Conservation (phyloP, 2,113 vertebrate species). For the Eptesicus fuscus region DNA sequence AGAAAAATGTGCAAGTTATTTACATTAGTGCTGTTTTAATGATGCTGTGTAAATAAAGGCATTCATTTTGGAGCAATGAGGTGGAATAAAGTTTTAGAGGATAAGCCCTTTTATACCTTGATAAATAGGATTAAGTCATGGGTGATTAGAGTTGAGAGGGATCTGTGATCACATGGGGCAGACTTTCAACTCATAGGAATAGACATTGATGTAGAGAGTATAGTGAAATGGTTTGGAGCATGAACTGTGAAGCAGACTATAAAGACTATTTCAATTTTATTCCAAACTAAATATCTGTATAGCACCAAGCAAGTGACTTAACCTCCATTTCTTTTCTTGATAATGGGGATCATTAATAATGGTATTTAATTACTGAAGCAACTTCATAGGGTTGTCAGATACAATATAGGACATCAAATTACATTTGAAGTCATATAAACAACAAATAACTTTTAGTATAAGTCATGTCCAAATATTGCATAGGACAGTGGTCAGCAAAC, state of each 20-base stretch:
- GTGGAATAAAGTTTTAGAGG: constrained; percentile 20
- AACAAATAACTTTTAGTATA: background rate
- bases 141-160: background rate
- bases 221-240: background rate
- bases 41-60: background rate
- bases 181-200: background rate
- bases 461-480: background rate
- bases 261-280: background rate
- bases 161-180: background rate
- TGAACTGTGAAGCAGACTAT: background rate
- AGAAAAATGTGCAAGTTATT: constrained; percentile 50
- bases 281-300: background rate
- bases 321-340: background rate
- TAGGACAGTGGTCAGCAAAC: background rate
- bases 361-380: background rate
- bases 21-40: constrained; percentile 50
- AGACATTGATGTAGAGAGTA: background rate
- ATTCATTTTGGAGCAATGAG: constrained; percentile 48
- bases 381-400: background rate
- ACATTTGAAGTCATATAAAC: background rate
- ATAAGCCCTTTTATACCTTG: background rate
- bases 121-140: constrained; percentile 27
- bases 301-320: background rate
- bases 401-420: background rate
- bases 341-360: background rate